phyloP scores from a whole-genome alignment of 2,113 vertebrate species.

The Nycticorax nycticorax region DNA sequence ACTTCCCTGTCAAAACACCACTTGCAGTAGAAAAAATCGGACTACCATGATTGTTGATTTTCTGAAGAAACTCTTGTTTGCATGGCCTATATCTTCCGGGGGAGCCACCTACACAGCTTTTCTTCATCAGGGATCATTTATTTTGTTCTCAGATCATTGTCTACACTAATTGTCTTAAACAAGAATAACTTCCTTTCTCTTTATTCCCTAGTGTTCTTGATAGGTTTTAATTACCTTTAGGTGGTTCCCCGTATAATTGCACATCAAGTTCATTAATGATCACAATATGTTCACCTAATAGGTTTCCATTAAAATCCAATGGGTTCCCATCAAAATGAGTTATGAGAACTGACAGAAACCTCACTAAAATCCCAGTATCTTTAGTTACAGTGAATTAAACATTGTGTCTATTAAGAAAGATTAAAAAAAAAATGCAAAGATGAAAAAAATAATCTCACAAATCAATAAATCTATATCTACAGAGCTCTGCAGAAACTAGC shows the following conservation, averaged over 20 bases:
- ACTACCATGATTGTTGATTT: conserved; percentile 23
- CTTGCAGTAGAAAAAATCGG: conserved; percentile 40
- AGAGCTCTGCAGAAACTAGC: background rate
- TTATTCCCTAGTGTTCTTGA: conserved; percentile 70
- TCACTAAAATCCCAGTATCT: conserved; percentile 62
- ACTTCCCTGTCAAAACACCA: background rate
- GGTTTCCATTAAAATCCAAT: conserved; percentile 79
- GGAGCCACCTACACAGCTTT: conserved; percentile 65
- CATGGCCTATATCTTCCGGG: conserved; percentile 47
- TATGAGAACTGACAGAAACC: conserved; percentile 65
- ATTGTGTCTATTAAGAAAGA: conserved; percentile 54
- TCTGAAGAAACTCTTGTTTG: conserved; percentile 33
- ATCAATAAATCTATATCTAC: background rate
- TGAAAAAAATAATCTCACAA: background rate
- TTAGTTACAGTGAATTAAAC: conserved; percentile 69
- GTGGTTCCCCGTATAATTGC: conserved; percentile 61
- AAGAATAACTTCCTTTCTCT: conserved; percentile 75
- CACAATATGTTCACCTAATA: conserved; percentile 78
- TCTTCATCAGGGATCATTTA: conserved; percentile 70
- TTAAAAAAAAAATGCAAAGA: background rate
- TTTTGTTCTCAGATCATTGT: conserved; percentile 75
- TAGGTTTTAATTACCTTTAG: conserved; percentile 80
- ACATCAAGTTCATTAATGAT: conserved; percentile 77
- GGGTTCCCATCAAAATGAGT: conserved; percentile 77
- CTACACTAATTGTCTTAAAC: conserved; percentile 79